These are phyloP conservation scores for Volucella zonaria DNA, from an alignment of 2,888 invertebrate genomes.

Conservation along the genomic window DNA sequence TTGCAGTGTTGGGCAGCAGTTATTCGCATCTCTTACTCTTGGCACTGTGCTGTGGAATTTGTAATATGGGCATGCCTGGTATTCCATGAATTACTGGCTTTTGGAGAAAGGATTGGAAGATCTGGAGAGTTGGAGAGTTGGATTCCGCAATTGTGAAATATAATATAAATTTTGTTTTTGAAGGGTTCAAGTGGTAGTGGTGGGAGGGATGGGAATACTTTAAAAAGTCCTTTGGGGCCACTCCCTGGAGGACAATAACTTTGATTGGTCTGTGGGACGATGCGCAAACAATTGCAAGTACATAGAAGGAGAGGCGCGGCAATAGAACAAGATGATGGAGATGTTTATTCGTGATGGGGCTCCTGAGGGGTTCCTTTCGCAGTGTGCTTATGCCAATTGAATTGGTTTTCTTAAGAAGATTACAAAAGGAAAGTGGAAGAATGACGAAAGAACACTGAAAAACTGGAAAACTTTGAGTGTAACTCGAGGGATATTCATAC, in stretches of 20 bases:
- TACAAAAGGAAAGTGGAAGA: constrained; percentile 48
- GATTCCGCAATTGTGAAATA: constrained; percentile 56
- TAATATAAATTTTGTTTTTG: constrained; percentile 1
- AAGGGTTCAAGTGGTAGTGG: not conserved
- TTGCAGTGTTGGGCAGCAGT: constrained; percentile 1
- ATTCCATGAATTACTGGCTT: constrained; percentile 58
- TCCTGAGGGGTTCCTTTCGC: constrained; percentile 37
- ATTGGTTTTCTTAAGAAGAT: constrained; percentile 58
- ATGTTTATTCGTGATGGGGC: constrained; percentile 17
- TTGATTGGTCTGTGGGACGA: constrained; percentile 66
- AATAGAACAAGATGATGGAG: not conserved
- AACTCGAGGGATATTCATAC: not conserved
- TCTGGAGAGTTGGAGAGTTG: not conserved
- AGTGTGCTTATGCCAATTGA: constrained; percentile 51
- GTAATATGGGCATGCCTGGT: constrained; percentile 58
- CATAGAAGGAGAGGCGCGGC: not conserved
- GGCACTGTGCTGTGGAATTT: constrained; percentile 65
- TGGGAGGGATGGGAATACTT: not conserved
- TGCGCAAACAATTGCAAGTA: constrained; percentile 36
- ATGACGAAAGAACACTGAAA: no score
- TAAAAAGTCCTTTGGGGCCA: constrained; percentile 11
- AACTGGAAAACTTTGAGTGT: constrained; percentile 12
- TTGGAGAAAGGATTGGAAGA: constrained; percentile 31
- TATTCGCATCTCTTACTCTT: constrained; percentile 46
- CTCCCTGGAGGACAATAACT: constrained; percentile 66